Conservation (phyloP, 2,888 invertebrate genomes). For the Mallateleia sp. region DNA sequence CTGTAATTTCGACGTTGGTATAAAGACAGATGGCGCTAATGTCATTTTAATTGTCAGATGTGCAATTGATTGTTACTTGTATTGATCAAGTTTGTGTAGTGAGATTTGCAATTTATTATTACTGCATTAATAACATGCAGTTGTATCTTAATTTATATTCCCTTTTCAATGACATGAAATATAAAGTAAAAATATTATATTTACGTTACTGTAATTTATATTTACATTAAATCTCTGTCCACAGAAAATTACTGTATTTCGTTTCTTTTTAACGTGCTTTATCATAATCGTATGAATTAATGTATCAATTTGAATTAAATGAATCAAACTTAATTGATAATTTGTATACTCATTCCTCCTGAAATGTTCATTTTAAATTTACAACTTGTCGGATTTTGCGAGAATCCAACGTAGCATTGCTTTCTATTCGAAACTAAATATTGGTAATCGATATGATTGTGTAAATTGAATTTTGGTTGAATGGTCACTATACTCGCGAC, state of each 20-base stretch:
- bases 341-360: too few species aligned
- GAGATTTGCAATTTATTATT: conserved; percentile 19
- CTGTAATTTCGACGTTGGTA: conserved; percentile 36
- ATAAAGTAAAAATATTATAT: conserved; percentile 6
- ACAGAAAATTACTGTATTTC: too few species aligned
- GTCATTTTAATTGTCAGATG: conserved; percentile 38
- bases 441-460: conserved; percentile 41
- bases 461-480: conserved; percentile 40
- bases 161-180: too few species aligned
- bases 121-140: conserved; percentile 1
- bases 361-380: too few species aligned
- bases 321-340: too few species aligned
- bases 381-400: too few species aligned
- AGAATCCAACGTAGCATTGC: background rate
- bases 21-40: conserved; percentile 41
- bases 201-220: conserved; percentile 3
- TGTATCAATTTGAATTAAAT: too few species aligned
- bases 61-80: conserved; percentile 40
- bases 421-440: conserved; percentile 4
- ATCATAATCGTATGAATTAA: too few species aligned
- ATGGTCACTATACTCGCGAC: background rate
- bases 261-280: too few species aligned
- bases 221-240: conserved; percentile 7
- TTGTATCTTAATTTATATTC: background rate
- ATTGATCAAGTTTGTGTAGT: conserved; percentile 43